Percentiles rank a stretch among this genome's conserved stretches.
These are phyloP conservation scores for Prostheceraeus crozeri DNA, from an alignment of 2,888 invertebrate species.

Conservation along the genomic window DNA sequence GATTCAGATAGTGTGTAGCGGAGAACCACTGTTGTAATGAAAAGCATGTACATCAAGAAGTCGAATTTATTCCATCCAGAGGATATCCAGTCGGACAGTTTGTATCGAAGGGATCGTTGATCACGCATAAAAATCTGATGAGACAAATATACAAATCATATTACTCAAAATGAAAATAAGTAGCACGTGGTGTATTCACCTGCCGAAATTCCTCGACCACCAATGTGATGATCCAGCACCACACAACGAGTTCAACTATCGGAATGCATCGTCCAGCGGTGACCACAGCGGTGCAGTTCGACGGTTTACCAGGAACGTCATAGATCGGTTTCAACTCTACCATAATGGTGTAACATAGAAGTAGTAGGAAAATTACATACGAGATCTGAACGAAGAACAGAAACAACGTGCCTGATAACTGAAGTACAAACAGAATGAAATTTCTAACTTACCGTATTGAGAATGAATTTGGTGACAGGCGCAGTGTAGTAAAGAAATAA, in stretches of 20 bases:
- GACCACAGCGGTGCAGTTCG: background rate
- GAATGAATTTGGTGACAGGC: too few species aligned
- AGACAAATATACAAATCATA: too few species aligned
- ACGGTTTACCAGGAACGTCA: too few species aligned
- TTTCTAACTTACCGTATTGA: too few species aligned
- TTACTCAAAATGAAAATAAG: too few species aligned
- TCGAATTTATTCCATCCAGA: conserved; percentile 54
- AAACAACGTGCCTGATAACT: too few species aligned
- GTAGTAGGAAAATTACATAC: background rate
- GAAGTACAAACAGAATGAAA: too few species aligned
- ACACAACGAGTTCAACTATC: background rate
- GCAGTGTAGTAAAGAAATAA: too few species aligned
- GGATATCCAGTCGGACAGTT: conserved; percentile 47
- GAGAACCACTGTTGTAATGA: conserved; percentile 49
- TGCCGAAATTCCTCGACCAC: conserved; percentile 2
- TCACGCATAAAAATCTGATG: conserved; percentile 47
- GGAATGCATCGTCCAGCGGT: background rate
- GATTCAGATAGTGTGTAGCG: conserved; percentile 44
- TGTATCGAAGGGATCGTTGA: conserved; percentile 45
- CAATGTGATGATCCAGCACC: background rate
- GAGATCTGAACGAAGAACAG: too few species aligned
- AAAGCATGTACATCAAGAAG: conserved; percentile 46
- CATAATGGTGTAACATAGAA: background rate
- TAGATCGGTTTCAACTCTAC: background rate
- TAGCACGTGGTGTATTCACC: too few species aligned